Percentiles rank a stretch among this genome's conserved stretches.
These are phyloP conservation scores for Himantopus leucocephalus DNA, from an alignment of 2,113 vertebrate species.

Conservation along the genomic window DNA sequence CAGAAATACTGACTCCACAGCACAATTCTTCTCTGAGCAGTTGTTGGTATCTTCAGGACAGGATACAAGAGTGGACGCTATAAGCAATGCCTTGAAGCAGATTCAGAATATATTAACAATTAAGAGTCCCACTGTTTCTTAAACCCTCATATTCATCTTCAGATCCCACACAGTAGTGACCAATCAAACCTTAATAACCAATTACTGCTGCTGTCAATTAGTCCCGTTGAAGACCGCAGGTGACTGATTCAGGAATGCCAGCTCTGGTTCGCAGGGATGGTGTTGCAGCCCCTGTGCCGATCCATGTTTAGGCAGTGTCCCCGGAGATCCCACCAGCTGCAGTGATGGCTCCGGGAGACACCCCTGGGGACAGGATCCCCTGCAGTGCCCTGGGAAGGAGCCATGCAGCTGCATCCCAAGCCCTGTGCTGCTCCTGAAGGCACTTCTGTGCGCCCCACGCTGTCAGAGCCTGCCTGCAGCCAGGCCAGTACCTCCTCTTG, in stretches of 20 bases:
- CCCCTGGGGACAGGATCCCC: background rate
- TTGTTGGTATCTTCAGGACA: background rate
- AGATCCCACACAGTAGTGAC: background rate
- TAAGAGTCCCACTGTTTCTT: background rate
- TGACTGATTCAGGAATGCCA: accelerated
- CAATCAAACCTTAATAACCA: background rate
- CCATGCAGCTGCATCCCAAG: background rate
- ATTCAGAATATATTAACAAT: background rate
- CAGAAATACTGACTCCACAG: too few species aligned
- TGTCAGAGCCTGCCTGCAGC: background rate
- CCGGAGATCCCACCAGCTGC: conserved; percentile 3
- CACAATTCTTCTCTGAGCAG: too few species aligned
- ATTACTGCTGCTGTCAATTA: background rate
- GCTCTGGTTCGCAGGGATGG: background rate
- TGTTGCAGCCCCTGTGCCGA: background rate
- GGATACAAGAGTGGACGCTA: background rate
- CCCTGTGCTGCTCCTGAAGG: background rate
- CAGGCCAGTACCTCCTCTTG: background rate
- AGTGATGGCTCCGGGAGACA: background rate
- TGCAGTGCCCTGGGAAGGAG: background rate
- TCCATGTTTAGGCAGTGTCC: background rate
- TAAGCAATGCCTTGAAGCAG: background rate
- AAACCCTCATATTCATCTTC: background rate
- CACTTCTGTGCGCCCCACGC: background rate
- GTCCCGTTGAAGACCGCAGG: background rate